A percentile compares a stretch with the other conserved stretches of the same genome.
phyloP scores from a whole-genome alignment of 2,113 vertebrate species.

The Tachysurus fulvidraco region DNA sequence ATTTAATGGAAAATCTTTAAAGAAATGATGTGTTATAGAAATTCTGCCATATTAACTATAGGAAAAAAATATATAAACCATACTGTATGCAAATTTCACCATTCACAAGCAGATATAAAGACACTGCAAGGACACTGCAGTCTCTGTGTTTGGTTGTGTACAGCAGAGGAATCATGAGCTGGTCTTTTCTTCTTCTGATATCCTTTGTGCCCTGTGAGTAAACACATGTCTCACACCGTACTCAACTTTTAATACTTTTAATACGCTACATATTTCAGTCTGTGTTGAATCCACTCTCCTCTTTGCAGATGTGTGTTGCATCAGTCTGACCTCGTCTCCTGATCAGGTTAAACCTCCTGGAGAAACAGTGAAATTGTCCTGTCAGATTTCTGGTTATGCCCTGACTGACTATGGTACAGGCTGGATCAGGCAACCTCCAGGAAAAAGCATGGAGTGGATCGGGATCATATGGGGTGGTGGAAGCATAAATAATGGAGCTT shows the following conservation, averaged over 20 bases:
- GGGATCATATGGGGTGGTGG: conserved; percentile 49
- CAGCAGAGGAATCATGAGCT: conserved; percentile 35
- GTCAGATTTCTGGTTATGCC: too few species aligned
- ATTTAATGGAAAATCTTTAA: not conserved
- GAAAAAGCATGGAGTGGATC: conserved; percentile 53
- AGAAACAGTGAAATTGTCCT: too few species aligned
- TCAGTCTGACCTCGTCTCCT: conserved; percentile 48
- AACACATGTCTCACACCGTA: not conserved
- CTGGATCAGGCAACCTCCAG: conserved; percentile 50
- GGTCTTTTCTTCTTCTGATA: conserved; percentile 16
- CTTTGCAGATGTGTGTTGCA: conserved; percentile 36
- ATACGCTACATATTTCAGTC: too few species aligned
- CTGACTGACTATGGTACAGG: conserved; percentile 4
- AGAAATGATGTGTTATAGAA: not conserved
- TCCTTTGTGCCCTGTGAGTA: conserved; percentile 44
- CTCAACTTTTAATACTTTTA: not conserved
- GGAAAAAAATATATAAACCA: not conserved
- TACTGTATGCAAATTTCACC: conserved; percentile 16
- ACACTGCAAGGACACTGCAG: not conserved
- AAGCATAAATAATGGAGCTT: conserved; percentile 4
- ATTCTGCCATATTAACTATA: not conserved
- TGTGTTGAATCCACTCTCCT: not conserved
- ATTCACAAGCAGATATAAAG: not conserved
- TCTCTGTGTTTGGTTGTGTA: not conserved
- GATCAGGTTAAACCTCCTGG: conserved; percentile 27